Conservation (phyloP, 1,140 invertebrate species). For the Diorhabda carinulata region DNA sequence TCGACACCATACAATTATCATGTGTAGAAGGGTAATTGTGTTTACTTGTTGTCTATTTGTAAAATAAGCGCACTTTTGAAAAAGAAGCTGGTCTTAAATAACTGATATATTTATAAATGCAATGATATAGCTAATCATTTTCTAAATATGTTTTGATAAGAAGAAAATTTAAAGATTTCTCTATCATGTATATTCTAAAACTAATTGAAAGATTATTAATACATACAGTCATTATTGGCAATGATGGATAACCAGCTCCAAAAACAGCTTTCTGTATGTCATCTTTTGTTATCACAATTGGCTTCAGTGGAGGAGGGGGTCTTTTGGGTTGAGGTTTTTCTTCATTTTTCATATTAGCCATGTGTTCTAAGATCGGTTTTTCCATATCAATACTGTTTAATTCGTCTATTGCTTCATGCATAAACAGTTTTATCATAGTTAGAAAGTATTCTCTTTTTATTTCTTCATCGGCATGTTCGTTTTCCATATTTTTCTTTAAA, state of each 20-base stretch:
- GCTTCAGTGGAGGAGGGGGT: constrained; percentile 62
- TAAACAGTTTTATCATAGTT: constrained; percentile 71
- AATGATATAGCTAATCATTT: not conserved
- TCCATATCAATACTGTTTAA: constrained; percentile 68
- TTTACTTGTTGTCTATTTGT: too few relatives aligned
- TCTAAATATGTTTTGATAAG: too few relatives aligned
- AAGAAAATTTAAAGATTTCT: too few relatives aligned
- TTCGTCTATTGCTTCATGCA: constrained; percentile 74
- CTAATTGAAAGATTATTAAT: too few relatives aligned
- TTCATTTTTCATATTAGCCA: constrained; percentile 54
- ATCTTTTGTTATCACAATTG: constrained; percentile 91
- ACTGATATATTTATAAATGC: not conserved
- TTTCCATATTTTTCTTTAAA: constrained; percentile 61
- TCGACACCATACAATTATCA: too few relatives aligned
- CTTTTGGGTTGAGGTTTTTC: constrained; percentile 46
- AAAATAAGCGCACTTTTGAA: too few relatives aligned
- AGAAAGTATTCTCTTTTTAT: constrained; percentile 78
- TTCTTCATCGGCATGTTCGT: constrained; percentile 72
- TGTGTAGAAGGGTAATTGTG: too few relatives aligned
- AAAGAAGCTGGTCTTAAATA: too few relatives aligned
- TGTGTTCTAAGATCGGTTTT: constrained; percentile 69
- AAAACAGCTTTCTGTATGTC: constrained; percentile 87
- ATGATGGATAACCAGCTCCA: constrained; percentile 89
- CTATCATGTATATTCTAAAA: too few relatives aligned
- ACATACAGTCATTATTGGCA: constrained; percentile 76